Evolutionary conservation across 2,888 invertebrate species (phyloP).

Genomic region (Dicyrtomina minuta): DNA sequence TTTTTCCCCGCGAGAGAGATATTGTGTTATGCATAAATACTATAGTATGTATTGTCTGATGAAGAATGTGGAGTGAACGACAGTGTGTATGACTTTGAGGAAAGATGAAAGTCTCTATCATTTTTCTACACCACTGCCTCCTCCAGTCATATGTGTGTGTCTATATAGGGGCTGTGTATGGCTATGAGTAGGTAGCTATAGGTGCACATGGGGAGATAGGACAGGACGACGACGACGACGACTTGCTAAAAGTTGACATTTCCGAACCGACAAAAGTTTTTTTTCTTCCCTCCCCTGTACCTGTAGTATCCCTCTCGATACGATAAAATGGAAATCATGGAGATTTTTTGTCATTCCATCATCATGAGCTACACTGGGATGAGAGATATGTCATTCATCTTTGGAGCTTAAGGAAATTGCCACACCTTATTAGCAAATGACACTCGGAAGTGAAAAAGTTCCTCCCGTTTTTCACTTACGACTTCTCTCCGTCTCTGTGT

Average conservation of each 20-base stretch:
- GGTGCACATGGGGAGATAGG: too few species aligned
- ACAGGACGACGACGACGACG: not conserved
- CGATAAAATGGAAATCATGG: conserved; percentile 46
- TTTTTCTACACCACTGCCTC: conserved; percentile 49
- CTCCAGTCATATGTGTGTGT: conserved; percentile 4
- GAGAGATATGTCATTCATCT: conserved; percentile 53
- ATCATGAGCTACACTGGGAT: conserved; percentile 20
- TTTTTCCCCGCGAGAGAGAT: not conserved
- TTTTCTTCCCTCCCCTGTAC: conserved; percentile 9
- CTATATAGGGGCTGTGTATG: too few species aligned
- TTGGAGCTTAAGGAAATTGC: conserved; percentile 49
- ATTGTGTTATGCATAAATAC: too few species aligned
- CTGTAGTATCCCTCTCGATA: conserved; percentile 14
- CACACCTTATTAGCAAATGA: conserved; percentile 50
- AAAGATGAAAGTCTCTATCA: conserved; percentile 50
- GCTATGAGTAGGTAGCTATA: too few species aligned
- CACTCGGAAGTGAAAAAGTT: conserved; percentile 44
- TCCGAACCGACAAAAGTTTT: conserved; percentile 36
- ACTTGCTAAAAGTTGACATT: conserved; percentile 33
- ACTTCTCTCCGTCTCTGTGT: not conserved
- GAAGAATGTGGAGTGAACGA: conserved; percentile 1
- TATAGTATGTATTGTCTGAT: too few species aligned
- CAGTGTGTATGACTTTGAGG: conserved; percentile 8
- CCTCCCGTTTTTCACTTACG: conserved; percentile 9
- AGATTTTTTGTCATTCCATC: conserved; percentile 44